These are phyloP conservation scores for Tachyglossus aculeatus DNA, from an alignment of 2,797 vertebrate genomes.

Conservation along the genomic window DNA sequence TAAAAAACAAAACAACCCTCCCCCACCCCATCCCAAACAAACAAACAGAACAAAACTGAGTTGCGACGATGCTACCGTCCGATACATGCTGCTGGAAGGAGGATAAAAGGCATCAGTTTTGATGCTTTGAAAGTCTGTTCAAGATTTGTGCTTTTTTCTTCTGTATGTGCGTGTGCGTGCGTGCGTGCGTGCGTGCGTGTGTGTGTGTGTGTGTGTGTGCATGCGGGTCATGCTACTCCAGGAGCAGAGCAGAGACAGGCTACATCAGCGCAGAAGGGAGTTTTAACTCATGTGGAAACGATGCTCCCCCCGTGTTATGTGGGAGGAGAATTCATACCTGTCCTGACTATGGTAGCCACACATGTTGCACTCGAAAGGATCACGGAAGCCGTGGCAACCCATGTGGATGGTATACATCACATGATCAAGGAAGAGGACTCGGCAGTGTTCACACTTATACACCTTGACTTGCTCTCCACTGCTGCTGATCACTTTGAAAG, in stretches of 20 bases:
- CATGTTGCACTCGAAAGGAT: constrained; percentile 98
- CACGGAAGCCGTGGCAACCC: constrained; percentile 97
- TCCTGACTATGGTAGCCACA: constrained; percentile 97
- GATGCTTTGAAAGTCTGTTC: constrained; percentile 17
- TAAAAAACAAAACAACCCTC: constrained; percentile 60
- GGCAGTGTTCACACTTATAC: constrained; percentile 93
- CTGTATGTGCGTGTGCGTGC: constrained; percentile 20
- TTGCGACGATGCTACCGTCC: neutral
- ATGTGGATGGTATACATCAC: constrained; percentile 99
- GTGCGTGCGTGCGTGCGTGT: neutral
- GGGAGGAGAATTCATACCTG: constrained; percentile 97
- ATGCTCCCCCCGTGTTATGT: constrained; percentile 96
- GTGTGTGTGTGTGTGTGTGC: neutral
- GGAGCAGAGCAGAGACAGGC: neutral
- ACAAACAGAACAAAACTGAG: constrained; percentile 41
- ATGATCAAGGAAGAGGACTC: constrained; percentile 96
- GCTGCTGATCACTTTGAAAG: constrained; percentile 88
- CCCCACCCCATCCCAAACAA: neutral
- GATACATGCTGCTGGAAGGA: constrained; percentile 25
- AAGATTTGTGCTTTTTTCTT: constrained; percentile 20
- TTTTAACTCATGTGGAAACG: constrained; percentile 82
- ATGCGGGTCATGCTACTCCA: constrained; percentile 1
- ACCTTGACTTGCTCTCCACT: constrained; percentile 90
- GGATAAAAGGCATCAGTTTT: neutral
- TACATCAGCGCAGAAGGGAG: neutral